Base-by-base conservation (phyloP, 2,888 invertebrate species). In the Epicampocera succincta region DNA sequence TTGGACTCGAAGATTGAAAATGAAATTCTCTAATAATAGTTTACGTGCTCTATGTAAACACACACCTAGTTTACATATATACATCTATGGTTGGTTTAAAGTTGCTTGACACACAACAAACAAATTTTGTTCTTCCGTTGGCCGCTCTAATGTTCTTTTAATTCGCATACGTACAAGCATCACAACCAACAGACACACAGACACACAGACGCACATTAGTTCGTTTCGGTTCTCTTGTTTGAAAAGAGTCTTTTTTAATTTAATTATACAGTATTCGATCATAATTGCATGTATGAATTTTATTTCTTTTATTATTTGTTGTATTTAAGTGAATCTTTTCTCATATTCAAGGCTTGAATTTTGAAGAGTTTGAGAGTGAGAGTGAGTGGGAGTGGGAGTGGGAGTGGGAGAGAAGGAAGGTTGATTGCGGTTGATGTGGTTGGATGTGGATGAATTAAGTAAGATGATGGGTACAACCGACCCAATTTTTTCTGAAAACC, bases 161-260 rank as follows among this genome's bases (percentile, higher is more conserved):
- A 33, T 25, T 25, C 5, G 8, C 33, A 33, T 8, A 5, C 33
- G 8, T 33, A n/a, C n/a, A n/a, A n/a, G n/a, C n/a, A n/a, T n/a
- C n/a, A n/a, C n/a, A n/a, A n/a, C n/a, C n/a, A n/a, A n/a, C n/a
- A n/a, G n/a, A n/a, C n/a, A n/a, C n/a, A n/a, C n/a, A n/a, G n/a
- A n/a, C n/a, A n/a, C n/a, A n/a, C 33, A 33, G 1, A 9, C 33
- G 8, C 8, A 33, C 33, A 33, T 33, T 33, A 4, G 33, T n/a
- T 60, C 21, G n/a, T n/a, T 50, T 3, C 33, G 21, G 33, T 40
- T 72, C 40, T 63, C 25, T 42, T 19, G 66, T 44, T 42, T 33
- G 66, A 66, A 72, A 74, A 82, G 78, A 74, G 74, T 74, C 44
- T 60, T 50, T 74, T n/a, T 58, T 82, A 82, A 82, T 82, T 78